phyloP scores from a whole-genome alignment of 2,888 invertebrate genomes.

The Anoplius nigerrimus region DNA sequence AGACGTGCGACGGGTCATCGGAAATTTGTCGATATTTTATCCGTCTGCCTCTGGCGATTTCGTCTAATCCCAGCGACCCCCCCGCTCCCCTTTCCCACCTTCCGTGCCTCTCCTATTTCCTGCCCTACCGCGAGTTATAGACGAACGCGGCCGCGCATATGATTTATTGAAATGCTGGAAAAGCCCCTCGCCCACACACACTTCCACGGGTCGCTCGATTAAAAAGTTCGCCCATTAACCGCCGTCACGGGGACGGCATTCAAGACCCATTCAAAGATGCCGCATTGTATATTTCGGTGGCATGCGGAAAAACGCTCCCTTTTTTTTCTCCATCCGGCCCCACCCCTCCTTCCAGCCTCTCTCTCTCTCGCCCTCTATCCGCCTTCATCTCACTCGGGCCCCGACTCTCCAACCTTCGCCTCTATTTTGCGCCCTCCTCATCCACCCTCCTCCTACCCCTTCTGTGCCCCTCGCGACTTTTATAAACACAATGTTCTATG shows the following conservation, averaged over 20 bases:
- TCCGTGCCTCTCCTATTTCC: slow-evolving; percentile 9
- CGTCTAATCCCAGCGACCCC: slow-evolving; percentile 29
- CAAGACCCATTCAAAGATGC: slow-evolving; percentile 60
- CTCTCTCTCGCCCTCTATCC: not conserved
- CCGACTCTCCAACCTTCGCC: too few relatives aligned
- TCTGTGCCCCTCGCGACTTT: slow-evolving; percentile 12
- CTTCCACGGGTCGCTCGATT: slow-evolving; percentile 46
- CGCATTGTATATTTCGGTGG: slow-evolving; percentile 55
- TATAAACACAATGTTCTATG: too few relatives aligned
- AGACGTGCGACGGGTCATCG: slow-evolving; percentile 26
- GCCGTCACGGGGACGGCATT: slow-evolving; percentile 45
- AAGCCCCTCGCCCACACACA: slow-evolving; percentile 32
- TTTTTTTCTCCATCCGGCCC: not conserved
- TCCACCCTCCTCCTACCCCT: slow-evolving; percentile 22
- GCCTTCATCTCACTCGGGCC: not conserved
- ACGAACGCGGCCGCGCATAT: slow-evolving; percentile 47
- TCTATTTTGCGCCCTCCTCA: not conserved
- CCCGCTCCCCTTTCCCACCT: not conserved
- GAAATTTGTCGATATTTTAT: slow-evolving; percentile 51
- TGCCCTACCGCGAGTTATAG: slow-evolving; percentile 31
- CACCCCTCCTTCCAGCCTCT: not conserved
- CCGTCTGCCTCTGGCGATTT: slow-evolving; percentile 35
- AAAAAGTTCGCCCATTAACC: slow-evolving; percentile 65
- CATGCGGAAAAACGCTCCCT: not conserved
- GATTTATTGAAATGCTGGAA: slow-evolving; percentile 58